Conservation (phyloP, 2,888 invertebrate genomes). For the Drosophila melanocephala region DNA sequence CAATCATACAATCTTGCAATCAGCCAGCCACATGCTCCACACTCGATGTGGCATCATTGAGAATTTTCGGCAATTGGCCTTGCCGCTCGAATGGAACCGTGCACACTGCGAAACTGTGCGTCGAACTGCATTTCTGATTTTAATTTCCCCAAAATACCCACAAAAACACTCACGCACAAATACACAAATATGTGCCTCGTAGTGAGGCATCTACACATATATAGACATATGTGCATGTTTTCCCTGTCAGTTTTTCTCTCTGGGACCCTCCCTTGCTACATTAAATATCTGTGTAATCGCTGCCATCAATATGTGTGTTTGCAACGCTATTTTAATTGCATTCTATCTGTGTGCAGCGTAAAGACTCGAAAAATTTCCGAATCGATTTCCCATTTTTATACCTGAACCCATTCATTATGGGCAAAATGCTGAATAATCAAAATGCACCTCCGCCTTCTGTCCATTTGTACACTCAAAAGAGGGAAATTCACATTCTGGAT, state of each 20-base stretch:
- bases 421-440: background rate
- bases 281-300: conserved; percentile 58
- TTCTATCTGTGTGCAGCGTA: conserved; percentile 35
- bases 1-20: background rate
- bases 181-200: background rate
- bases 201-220: background rate
- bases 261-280: conserved; percentile 13
- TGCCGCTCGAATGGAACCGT: conserved; percentile 37
- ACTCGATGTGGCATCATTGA: conserved; percentile 47
- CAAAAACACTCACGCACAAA: background rate
- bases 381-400: conserved; percentile 9
- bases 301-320: conserved; percentile 55
- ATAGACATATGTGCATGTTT: background rate
- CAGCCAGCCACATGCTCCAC: conserved; percentile 17
- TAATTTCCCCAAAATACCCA: conserved; percentile 6
- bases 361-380: conserved; percentile 31
- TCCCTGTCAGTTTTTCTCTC: background rate
- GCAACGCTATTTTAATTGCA: conserved; percentile 64
- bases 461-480: background rate
- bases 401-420: background rate
- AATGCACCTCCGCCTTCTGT: background rate
- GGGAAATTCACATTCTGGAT: background rate
- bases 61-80: conserved; percentile 54
- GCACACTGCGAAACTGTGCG: conserved; percentile 22
- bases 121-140: conserved; percentile 41